Percentiles rank a stretch among this genome's conserved stretches.
Evolutionary conservation across 2,113 vertebrate species (phyloP).

Genomic region (Plecturocebus donacophilus): DNA sequence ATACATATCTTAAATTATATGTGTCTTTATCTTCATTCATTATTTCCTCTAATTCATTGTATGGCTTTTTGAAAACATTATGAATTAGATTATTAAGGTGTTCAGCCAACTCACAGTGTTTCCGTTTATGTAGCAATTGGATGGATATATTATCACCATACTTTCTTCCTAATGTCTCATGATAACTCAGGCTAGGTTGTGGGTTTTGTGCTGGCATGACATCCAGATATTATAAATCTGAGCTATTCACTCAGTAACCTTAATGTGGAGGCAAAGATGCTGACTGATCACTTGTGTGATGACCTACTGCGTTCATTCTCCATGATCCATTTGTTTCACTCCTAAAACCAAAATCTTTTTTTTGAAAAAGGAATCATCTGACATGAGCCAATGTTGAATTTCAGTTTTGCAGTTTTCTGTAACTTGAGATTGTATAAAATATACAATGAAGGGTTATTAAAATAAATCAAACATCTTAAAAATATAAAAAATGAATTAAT

Average conservation of each 20-base stretch:
- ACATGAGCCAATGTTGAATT: constrained; percentile 16
- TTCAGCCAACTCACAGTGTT: constrained; percentile 59
- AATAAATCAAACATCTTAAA: constrained; percentile 14
- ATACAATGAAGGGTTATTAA: neutral
- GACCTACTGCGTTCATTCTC: constrained; percentile 62
- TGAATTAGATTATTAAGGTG: constrained; percentile 71
- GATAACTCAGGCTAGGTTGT: constrained; percentile 71
- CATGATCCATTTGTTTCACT: constrained; percentile 61
- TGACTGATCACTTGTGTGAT: constrained; percentile 68
- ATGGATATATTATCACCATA: constrained; percentile 61
- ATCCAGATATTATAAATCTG: constrained; percentile 73
- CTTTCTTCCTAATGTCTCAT: constrained; percentile 61
- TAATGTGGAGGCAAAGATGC: constrained; percentile 65
- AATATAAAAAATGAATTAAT: no score
- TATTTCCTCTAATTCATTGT: constrained; percentile 55
- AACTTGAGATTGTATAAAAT: constrained; percentile 10
- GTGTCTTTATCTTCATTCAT: constrained; percentile 53
- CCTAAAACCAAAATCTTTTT: constrained; percentile 53
- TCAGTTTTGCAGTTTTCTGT: constrained; percentile 24
- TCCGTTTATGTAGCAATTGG: constrained; percentile 60
- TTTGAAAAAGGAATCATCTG: neutral
- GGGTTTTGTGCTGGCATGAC: constrained; percentile 64
- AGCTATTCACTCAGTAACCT: constrained; percentile 62
- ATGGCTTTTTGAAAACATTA: constrained; percentile 58
- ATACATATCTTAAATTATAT: constrained; percentile 40